phyloP scores from a whole-genome alignment of 2,113 vertebrate genomes.

The Oncorhynchus mykiss region DNA sequence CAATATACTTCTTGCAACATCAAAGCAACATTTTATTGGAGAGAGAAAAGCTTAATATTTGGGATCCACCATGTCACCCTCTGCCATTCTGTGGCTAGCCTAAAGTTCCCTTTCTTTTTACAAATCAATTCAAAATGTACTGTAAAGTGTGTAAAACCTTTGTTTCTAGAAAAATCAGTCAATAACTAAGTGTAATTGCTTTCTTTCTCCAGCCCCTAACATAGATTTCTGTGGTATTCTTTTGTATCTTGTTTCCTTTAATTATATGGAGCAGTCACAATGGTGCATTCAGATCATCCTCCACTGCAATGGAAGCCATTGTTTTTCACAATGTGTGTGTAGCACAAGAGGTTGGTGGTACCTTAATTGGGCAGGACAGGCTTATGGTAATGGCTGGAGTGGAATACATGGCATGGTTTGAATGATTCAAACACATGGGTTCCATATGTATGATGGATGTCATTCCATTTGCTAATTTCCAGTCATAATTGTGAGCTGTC shows the following conservation, averaged over 20 bases:
- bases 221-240: background rate
- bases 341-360: background rate
- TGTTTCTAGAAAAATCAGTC: too few relatives aligned
- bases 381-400: too few relatives aligned
- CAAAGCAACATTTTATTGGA: background rate
- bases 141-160: background rate
- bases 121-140: background rate
- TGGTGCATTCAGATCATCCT: background rate
- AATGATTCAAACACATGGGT: too few relatives aligned
- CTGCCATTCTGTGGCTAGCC: too few relatives aligned
- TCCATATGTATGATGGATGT: too few relatives aligned
- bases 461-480: too few relatives aligned
- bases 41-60: background rate
- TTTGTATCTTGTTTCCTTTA: background rate
- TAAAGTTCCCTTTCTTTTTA: background rate
- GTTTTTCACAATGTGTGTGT: background rate
- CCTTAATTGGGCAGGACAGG: too few relatives aligned
- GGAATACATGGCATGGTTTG: too few relatives aligned
- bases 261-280: background rate
- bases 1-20: background rate
- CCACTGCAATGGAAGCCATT: background rate
- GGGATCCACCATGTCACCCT: background rate
- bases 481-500: too few relatives aligned
- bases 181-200: background rate
- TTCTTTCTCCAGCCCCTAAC: background rate